Conservation (phyloP, 2,888 invertebrate species). For the Chesias legatella region DNA sequence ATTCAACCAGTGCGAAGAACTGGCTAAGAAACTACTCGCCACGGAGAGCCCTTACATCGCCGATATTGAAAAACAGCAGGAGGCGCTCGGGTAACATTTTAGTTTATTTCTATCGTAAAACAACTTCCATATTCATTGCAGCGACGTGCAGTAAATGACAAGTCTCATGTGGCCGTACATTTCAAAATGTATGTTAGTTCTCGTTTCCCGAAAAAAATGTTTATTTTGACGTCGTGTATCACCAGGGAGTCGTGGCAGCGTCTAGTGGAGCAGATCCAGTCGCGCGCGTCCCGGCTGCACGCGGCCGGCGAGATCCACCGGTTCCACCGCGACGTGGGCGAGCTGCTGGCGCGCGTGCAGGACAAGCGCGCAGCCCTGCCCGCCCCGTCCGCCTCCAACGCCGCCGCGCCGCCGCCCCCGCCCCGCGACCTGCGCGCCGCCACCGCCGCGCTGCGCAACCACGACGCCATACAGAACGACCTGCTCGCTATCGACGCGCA, state of each 20-base stretch:
- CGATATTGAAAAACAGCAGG: constrained; percentile 92
- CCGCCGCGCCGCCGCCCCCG: constrained; percentile 90
- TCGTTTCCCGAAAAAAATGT: too few relatives aligned
- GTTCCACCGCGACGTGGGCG: constrained; percentile 97
- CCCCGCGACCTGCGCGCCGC: constrained; percentile 92
- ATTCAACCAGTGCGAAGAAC: constrained; percentile 93
- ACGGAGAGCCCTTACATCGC: constrained; percentile 91
- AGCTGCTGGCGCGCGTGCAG: constrained; percentile 91
- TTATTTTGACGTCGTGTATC: too few relatives aligned
- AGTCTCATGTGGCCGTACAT: too few relatives aligned
- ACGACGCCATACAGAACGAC: constrained; percentile 96
- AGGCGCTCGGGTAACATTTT: constrained; percentile 88
- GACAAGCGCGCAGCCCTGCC: constrained; percentile 94
- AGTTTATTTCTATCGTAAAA: too few relatives aligned
- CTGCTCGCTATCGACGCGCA: constrained; percentile 90
- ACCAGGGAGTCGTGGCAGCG: constrained; percentile 91
- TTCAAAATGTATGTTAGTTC: too few relatives aligned
- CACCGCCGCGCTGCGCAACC: constrained; percentile 88
- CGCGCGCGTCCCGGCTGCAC: constrained; percentile 91
- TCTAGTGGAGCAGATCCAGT: constrained; percentile 91
- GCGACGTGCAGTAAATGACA: too few relatives aligned
- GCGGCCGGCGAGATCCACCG: constrained; percentile 98
- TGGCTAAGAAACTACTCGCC: constrained; percentile 92
- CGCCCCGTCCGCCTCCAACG: constrained; percentile 84
- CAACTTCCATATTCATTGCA: too few relatives aligned